Percentiles rank a stretch among this genome's conserved stretches.
Conservation (phyloP, 1,140 invertebrate genomes). For the Lepeophtheirus salmonis region DNA sequence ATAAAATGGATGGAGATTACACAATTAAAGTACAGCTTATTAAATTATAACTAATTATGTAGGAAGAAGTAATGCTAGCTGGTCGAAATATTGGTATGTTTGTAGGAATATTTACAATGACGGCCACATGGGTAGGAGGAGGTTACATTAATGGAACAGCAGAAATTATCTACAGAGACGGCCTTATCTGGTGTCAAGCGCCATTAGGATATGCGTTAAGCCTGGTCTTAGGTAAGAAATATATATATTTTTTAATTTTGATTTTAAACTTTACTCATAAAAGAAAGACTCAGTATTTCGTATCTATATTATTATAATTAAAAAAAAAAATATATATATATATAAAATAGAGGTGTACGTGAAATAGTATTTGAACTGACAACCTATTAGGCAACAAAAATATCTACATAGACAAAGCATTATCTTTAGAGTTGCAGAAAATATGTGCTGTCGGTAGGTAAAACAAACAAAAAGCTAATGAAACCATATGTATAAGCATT, state of each 20-base stretch:
- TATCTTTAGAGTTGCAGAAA: too few relatives aligned
- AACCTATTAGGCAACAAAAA: too few relatives aligned
- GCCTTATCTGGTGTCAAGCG: slow-evolving; percentile 54
- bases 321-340: background rate
- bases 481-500: too few relatives aligned
- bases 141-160: slow-evolving; percentile 65
- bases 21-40: too few relatives aligned
- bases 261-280: background rate
- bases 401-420: too few relatives aligned
- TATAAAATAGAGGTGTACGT: too few relatives aligned
- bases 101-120: slow-evolving; percentile 56
- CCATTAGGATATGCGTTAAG: slow-evolving; percentile 59
- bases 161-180: slow-evolving; percentile 46
- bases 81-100: slow-evolving; percentile 51
- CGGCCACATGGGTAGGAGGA: slow-evolving; percentile 50
- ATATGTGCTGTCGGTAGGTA: too few relatives aligned
- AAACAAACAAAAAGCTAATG: too few relatives aligned
- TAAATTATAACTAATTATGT: too few relatives aligned
- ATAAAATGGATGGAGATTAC: background rate
- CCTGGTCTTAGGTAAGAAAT: slow-evolving; percentile 42
- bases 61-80: slow-evolving; percentile 47
- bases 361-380: too few relatives aligned
- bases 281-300: background rate
- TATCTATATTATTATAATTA: background rate
- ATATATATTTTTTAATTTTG: slow-evolving; percentile 18